Percentiles rank a stretch among this genome's conserved stretches.
Conservation (phyloP, 2,797 vertebrate species). For the Diceros bicornis region DNA sequence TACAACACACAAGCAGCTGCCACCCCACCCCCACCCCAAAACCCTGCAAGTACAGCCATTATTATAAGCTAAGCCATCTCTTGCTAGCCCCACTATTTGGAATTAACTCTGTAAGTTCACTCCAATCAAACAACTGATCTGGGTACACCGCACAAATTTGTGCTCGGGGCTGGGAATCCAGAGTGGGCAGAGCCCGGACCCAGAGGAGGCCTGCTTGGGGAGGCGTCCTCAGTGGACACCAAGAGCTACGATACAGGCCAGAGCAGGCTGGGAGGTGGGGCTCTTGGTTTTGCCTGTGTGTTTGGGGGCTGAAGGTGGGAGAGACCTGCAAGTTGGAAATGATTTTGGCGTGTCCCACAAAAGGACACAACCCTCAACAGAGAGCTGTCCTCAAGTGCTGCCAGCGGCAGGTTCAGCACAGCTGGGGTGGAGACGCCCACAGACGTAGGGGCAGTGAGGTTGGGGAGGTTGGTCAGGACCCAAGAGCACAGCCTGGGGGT, state of each 20-base stretch:
- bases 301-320: neutral
- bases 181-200: neutral
- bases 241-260: too few species aligned
- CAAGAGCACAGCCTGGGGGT: neutral
- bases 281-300: too few species aligned
- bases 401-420: too few species aligned
- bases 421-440: too few species aligned
- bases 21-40: too few species aligned
- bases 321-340: too few species aligned
- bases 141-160: too few species aligned
- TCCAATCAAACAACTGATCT: neutral
- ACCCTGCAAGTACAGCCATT: accelerated
- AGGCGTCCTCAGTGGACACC: too few species aligned
- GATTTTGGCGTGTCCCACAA: accelerated
- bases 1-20: accelerated
- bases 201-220: too few species aligned
- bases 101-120: neutral
- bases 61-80: too few species aligned
- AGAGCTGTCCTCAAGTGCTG: neutral
- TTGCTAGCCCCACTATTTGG: neutral
- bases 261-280: too few species aligned
- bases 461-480: neutral
- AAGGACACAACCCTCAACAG: neutral
- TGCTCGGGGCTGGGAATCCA: neutral
- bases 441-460: neutral